A percentile compares a stretch with the other conserved stretches of the same genome.
Evolutionary conservation across 2,113 vertebrate genomes (phyloP).

Genomic region (Esox niger): DNA sequence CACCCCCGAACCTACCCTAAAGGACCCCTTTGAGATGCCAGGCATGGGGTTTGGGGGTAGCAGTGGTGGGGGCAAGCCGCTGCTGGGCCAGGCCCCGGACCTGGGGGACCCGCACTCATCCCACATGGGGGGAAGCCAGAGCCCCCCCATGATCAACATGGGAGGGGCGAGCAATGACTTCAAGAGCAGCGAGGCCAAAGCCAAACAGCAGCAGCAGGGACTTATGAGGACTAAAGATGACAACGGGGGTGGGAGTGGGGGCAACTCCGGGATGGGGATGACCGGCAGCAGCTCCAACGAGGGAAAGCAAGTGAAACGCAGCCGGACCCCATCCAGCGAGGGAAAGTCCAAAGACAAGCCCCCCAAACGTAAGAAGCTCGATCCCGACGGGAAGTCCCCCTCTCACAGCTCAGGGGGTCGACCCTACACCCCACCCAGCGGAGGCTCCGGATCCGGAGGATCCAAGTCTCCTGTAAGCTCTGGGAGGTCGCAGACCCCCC

Average conservation of each 20-base stretch:
- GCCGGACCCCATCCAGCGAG: conserved; percentile 93
- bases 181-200: conserved; percentile 82
- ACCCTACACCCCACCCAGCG: conserved; percentile 92
- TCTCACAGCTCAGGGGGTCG: conserved; percentile 90
- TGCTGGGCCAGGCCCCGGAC: conserved; percentile 81
- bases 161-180: conserved; percentile 51
- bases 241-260: conserved; percentile 72
- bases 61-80: conserved; percentile 70
- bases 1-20: conserved; percentile 76
- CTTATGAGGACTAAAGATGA: conserved; percentile 74
- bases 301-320: conserved; percentile 89
- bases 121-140: conserved; percentile 82
- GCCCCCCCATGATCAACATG: conserved; percentile 79
- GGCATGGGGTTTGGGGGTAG: conserved; percentile 67
- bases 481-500: conserved; percentile 93
- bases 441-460: conserved; percentile 82
- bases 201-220: conserved; percentile 61
- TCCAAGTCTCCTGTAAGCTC: conserved; percentile 96
- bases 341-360: conserved; percentile 96
- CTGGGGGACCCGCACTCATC: conserved; percentile 76
- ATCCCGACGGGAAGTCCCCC: conserved; percentile 92
- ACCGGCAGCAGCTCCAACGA: conserved; percentile 73
- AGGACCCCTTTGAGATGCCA: conserved; percentile 75
- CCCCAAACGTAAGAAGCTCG: conserved; percentile 91
- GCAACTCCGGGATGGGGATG: conserved; percentile 69